These are phyloP conservation scores for Sipha maydis DNA, from an alignment of 2,888 invertebrate genomes.

Conservation along the genomic window DNA sequence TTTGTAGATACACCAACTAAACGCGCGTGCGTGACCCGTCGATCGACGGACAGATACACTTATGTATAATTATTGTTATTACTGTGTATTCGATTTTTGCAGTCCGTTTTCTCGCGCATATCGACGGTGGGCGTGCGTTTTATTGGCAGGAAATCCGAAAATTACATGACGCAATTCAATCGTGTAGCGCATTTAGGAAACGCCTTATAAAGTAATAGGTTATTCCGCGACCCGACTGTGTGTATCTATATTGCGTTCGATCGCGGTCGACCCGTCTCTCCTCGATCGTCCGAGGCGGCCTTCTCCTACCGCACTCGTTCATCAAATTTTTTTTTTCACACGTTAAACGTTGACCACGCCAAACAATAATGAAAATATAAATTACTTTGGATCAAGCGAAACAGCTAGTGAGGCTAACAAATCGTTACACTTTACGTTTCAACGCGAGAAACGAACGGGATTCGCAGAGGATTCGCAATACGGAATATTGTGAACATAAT, in stretches of 20 bases:
- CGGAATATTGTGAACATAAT: no score
- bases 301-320: neutral
- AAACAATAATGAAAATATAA: neutral
- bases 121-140: constrained; percentile 21
- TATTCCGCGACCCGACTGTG: constrained; percentile 11
- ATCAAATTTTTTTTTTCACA: neutral
- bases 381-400: no score
- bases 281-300: neutral
- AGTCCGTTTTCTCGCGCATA: neutral
- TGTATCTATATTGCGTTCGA: neutral
- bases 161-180: constrained; percentile 40
- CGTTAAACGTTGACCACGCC: neutral
- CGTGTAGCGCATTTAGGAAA: constrained; percentile 43
- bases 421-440: no score
- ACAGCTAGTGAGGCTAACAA: no score
- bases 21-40: neutral
- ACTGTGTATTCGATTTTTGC: neutral
- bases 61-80: neutral
- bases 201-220: constrained; percentile 60
- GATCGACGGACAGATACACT: neutral
- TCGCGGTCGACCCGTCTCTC: neutral
- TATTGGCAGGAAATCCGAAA: constrained; percentile 55
- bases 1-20: no score
- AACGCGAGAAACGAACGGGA: neutral
- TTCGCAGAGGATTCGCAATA: neutral